Evolutionary conservation across 2,888 invertebrate species (phyloP).

Genomic region (Tuberolachnus salignus): DNA sequence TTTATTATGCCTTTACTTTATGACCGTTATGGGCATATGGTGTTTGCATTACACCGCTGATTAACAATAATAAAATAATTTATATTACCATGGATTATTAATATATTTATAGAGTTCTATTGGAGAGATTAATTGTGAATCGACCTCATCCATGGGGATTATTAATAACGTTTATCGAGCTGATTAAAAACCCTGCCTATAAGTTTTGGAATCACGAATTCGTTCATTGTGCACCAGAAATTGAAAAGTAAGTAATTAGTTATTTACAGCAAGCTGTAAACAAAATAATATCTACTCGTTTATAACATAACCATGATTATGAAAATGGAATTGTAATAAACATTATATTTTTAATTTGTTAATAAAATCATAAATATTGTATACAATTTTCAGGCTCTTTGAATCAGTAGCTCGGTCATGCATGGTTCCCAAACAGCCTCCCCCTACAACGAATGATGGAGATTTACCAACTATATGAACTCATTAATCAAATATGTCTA

Average conservation of each 20-base stretch:
- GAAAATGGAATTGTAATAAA: no score
- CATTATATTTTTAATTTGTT: no score
- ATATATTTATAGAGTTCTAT: constrained; percentile 72
- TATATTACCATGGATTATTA: constrained; percentile 37
- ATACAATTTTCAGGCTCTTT: constrained; percentile 74
- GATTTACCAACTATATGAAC: constrained; percentile 14
- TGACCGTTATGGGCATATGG: no score
- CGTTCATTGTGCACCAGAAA: constrained; percentile 99
- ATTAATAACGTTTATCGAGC: constrained; percentile 96
- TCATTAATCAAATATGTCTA: no score
- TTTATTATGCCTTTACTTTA: no score
- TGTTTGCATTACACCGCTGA: no score
- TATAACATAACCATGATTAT: no score
- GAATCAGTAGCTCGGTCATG: constrained; percentile 96
- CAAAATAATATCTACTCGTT: no score
- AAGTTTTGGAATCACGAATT: constrained; percentile 99
- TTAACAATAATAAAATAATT: no score
- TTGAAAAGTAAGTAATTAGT: constrained; percentile 82
- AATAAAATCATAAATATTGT: constrained; percentile 12
- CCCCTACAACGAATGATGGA: constrained; percentile 2
- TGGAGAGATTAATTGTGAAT: constrained; percentile 96
- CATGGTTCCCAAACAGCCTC: constrained; percentile 78
- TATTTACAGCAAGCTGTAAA: background rate
- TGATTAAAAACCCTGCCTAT: constrained; percentile 97
- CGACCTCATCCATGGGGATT: constrained; percentile 99